Evolutionary conservation across 2,113 vertebrate species (phyloP), one percentile per base, ranked within the genome.

Genomic region (Athene cunicularia): DNA sequence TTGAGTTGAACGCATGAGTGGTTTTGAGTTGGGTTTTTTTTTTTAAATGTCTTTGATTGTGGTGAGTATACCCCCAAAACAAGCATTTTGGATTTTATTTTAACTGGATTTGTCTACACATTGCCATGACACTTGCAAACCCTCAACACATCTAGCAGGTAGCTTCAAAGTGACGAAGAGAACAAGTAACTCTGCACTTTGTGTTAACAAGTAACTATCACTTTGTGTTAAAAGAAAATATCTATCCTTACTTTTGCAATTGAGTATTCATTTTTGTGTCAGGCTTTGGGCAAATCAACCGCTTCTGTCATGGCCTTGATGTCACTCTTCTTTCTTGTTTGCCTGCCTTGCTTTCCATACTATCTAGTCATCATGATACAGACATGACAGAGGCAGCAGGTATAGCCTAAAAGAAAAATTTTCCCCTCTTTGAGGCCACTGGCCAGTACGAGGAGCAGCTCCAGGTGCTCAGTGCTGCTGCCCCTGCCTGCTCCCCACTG

Each of bases 51-150:
- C 52, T 63, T 67, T 49, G 43, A 16, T 18, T 75, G 14, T 45
- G 14, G 2, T 14, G 2, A 37, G 7, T 5, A 1, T 72, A 47
- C 2, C n/a, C 2, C 4, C 3, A 32, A 37, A 66, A 74, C 2
- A 79, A 41, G 2, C 37, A 23, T 8, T 28, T 72, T 58, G 49
- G 52, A 47, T 81, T 68, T 76, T 82, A 18, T 58, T 50, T 28
- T 27, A 41, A 17, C 21, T 73, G 12, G 11, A 6, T 45, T 50
- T 71, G 15, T 52, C 27, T 53, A 4, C 0, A 1, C 6, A 6
- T 28, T 22, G 13, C 22, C 12, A 30, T 49, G 32, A 84, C 1
- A 12, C 20, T 64, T 62, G 33, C 17, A 88, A 45, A 81, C 5
- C 13, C 5, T 50, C 17, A 55, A 2, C 47, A 27, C 1, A 5